Conservation (phyloP, 2,113 vertebrate genomes). For the Rafetus swinhoei region DNA sequence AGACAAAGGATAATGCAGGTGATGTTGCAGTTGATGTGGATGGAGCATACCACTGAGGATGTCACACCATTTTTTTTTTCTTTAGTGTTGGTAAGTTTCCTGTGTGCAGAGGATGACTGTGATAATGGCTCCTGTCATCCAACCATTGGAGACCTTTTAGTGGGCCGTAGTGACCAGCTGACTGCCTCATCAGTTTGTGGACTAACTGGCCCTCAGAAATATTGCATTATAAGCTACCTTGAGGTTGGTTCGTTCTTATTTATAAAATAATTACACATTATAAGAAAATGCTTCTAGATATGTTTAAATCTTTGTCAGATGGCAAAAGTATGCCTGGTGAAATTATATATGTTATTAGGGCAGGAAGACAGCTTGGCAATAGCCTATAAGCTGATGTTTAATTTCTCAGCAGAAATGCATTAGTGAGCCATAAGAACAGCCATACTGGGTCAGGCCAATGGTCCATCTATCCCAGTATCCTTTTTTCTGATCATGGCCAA, state of each 20-base stretch:
- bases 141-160: constrained; percentile 82
- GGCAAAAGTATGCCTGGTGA: not conserved
- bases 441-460: not conserved
- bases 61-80: not conserved
- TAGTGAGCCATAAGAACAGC: not conserved
- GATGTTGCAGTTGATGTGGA: not conserved
- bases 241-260: constrained; percentile 79
- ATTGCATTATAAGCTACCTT: constrained; percentile 90
- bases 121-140: constrained; percentile 78
- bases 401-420: not conserved
- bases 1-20: constrained; percentile 9
- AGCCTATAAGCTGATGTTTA: not conserved
- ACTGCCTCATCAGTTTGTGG: constrained; percentile 88
- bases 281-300: not conserved
- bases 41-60: not conserved
- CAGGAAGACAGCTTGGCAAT: not conserved
- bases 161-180: constrained; percentile 82
- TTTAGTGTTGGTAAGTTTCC: constrained; percentile 73
- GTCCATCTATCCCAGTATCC: not conserved
- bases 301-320: not conserved
- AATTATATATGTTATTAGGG: not conserved
- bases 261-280: not conserved
- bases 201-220: constrained; percentile 80
- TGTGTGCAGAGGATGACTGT: constrained; percentile 74
- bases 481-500: not conserved